phyloP scores from a whole-genome alignment of 1,140 invertebrate genomes.

The Macrobrachium rosenbergii region DNA sequence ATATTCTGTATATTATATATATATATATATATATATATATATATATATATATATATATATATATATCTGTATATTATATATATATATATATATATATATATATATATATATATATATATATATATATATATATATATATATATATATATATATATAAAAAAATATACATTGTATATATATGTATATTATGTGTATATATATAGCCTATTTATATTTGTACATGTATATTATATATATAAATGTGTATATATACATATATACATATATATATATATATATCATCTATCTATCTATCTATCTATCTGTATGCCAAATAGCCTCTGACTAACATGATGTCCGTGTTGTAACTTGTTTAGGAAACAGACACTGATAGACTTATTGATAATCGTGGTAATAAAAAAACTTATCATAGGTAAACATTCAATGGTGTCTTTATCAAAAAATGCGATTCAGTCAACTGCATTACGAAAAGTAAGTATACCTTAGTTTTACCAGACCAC shows the following conservation, averaged over 20 bases:
- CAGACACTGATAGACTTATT: neutral
- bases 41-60: conserved; percentile 14
- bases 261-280: no score
- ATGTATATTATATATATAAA: neutral
- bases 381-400: neutral
- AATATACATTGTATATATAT: neutral
- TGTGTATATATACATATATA: no score
- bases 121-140: conserved; percentile 19
- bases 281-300: no score
- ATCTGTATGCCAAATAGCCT: no score
- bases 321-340: no score
- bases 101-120: conserved; percentile 19
- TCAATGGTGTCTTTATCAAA: no score
- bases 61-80: conserved; percentile 1
- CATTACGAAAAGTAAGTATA: no score
- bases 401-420: neutral
- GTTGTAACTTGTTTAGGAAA: no score
- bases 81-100: neutral
- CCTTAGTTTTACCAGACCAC: no score
- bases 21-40: conserved; percentile 24
- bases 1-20: no score
- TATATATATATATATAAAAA: conserved; percentile 13
- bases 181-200: neutral
- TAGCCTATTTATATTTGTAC: neutral
- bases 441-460: no score